Evolutionary conservation across 2,888 invertebrate species (phyloP), one percentile per base, ranked within the genome.

Genomic region (Brachylomia viminalis): DNA sequence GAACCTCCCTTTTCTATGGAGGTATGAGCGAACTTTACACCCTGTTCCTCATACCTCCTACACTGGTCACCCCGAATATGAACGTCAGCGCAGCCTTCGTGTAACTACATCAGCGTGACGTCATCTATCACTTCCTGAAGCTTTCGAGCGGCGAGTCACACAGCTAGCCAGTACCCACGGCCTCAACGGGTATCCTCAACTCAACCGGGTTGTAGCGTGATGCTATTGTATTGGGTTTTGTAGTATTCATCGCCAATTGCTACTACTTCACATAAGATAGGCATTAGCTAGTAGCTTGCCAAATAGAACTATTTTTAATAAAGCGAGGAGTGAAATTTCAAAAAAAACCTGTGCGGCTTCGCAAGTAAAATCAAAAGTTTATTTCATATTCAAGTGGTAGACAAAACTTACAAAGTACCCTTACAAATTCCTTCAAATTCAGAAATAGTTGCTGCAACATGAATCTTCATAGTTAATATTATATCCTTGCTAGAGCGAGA

Each of bases 401-500:
- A 42, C 17, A 56, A 74, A 75, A 59, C 52, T 33, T 13, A 61
- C 49, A 70, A 38, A 66, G 65, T 67, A 45, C 0, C 27, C 20
- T 61, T 56, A 65, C 27, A 72, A 71, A 38, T 33, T 70, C 11
- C 75, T 27, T 42, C 8, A 54, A 33, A 80, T 80, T 81, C 15
- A 27, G 58, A 68, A 68, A 64, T 58, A 71, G 52, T 72, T 81
- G 58, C 30, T 71, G 27, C 49, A 64, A 33, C 30, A 67, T 15
- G 38, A 33, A 70, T 67, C 30, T 72, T 66, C 30, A 45, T 30
- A 30, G 68, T 56, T 75, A 76, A 59, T 49, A 49, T 38, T n/a
- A 67, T 65, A 33, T 56, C 33, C 45, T 52, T 58, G 49, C 13
- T 42, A 61, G 66, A 80, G 42, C 1, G 75, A 56, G 79, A 66